A percentile compares a stretch with the other conserved stretches of the same genome.
phyloP scores from a whole-genome alignment of 2,113 vertebrate species.

The Xiphias gladius region DNA sequence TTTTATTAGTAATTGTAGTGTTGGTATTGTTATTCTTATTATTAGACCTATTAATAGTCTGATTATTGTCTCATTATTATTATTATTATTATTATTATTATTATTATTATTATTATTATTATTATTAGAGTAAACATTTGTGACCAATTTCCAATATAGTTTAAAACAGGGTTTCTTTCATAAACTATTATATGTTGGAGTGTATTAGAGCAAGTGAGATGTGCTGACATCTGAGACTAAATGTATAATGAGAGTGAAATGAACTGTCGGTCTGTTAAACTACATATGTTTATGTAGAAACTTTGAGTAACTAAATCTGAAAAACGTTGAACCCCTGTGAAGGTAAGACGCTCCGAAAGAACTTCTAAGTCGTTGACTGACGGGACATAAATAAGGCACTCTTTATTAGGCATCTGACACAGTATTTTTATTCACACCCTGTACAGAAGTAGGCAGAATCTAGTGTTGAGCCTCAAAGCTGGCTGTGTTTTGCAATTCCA shows the following conservation, averaged over 20 bases:
- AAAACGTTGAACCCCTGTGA: not conserved
- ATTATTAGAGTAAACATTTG: too few species aligned
- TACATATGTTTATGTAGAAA: too few species aligned
- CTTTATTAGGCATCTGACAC: not conserved
- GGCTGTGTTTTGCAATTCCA: constrained; percentile 47
- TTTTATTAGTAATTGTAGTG: too few species aligned
- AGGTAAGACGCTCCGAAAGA: not conserved
- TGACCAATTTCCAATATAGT: too few species aligned
- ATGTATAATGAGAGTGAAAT: not conserved
- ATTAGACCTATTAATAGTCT: too few species aligned
- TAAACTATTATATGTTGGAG: not conserved
- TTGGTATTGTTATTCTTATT: too few species aligned
- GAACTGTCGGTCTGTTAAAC: too few species aligned
- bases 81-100: too few species aligned
- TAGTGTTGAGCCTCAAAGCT: constrained; percentile 7
- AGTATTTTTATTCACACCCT: not conserved
- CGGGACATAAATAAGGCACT: not conserved
- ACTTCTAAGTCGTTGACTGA: not conserved
- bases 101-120: too few species aligned
- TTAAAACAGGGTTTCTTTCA: too few species aligned
- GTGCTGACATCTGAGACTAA: not conserved
- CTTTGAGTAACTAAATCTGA: not conserved
- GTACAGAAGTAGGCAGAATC: not conserved
- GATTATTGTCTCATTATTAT: too few species aligned
- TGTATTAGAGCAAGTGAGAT: not conserved